phyloP scores from a whole-genome alignment of 2,797 vertebrate genomes.

The Acanthurus tractus region DNA sequence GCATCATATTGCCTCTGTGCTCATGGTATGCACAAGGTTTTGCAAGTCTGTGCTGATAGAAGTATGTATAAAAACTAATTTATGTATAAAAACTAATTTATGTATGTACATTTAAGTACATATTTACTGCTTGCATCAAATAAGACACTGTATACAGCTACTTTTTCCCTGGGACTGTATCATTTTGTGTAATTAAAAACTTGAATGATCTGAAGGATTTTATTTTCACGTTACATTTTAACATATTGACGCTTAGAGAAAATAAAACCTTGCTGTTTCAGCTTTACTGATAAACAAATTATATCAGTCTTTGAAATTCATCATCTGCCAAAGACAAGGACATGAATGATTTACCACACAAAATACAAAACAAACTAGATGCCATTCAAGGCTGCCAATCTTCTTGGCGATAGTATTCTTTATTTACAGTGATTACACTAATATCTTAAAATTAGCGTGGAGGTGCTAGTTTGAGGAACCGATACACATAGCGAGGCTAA shows the following conservation, averaged over 20 bases:
- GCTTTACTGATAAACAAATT: constrained; percentile 5
- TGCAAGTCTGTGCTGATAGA: background rate
- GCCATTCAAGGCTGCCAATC: constrained; percentile 7
- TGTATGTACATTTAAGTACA: background rate
- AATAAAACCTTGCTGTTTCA: constrained; percentile 6
- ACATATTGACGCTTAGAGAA: background rate
- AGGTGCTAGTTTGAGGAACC: constrained; percentile 14
- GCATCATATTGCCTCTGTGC: background rate
- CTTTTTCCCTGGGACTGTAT: background rate
- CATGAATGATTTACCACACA: background rate
- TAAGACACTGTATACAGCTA: background rate
- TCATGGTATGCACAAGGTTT: background rate
- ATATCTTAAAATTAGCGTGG: constrained; percentile 5
- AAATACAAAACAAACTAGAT: constrained; percentile 11
- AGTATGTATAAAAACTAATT: background rate
- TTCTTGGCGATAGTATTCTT: background rate
- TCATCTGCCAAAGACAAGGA: constrained; percentile 20
- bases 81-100: background rate
- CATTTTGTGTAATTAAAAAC: background rate
- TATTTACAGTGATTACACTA: constrained; percentile 31
- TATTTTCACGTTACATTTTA: background rate
- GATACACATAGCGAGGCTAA: background rate
- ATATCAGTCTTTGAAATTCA: constrained; percentile 2
- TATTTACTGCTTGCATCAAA: background rate
- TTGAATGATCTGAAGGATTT: background rate